These are phyloP conservation scores for Alethe castanea DNA, from an alignment of 2,113 vertebrate genomes.

Conservation along the genomic window DNA sequence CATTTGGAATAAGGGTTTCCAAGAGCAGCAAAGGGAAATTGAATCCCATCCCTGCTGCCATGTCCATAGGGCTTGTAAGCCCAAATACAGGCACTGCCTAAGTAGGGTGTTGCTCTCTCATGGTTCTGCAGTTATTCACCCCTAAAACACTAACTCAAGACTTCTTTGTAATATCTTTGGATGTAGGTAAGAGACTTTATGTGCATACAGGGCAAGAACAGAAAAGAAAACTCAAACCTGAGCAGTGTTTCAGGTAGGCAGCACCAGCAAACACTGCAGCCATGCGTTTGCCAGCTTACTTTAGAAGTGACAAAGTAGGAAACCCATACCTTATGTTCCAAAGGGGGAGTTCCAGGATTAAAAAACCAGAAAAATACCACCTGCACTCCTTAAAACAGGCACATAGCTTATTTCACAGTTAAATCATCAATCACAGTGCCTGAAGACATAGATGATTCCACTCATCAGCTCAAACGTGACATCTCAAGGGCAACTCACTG, in stretches of 20 bases:
- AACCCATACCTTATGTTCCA: not conserved
- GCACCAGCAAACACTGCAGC: not conserved
- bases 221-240: not conserved
- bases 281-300: not conserved
- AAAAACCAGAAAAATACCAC: not conserved
- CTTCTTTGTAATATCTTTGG: not conserved
- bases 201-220: not conserved
- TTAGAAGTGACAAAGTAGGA: not conserved
- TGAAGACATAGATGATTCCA: not conserved
- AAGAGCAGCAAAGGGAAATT: not conserved
- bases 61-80: not conserved
- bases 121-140: not conserved
- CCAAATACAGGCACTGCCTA: not conserved
- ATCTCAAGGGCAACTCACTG: not conserved
- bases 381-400: not conserved
- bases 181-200: not conserved
- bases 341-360: not conserved
- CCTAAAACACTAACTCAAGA: not conserved
- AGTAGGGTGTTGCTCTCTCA: not conserved
- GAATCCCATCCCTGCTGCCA: not conserved
- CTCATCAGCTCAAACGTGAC: not conserved
- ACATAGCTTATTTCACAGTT: not conserved
- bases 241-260: not conserved
- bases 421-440: not conserved
- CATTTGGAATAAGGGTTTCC: not conserved